These are phyloP conservation scores for Meda fulgida DNA, from an alignment of 2,797 vertebrate species.

Conservation along the genomic window DNA sequence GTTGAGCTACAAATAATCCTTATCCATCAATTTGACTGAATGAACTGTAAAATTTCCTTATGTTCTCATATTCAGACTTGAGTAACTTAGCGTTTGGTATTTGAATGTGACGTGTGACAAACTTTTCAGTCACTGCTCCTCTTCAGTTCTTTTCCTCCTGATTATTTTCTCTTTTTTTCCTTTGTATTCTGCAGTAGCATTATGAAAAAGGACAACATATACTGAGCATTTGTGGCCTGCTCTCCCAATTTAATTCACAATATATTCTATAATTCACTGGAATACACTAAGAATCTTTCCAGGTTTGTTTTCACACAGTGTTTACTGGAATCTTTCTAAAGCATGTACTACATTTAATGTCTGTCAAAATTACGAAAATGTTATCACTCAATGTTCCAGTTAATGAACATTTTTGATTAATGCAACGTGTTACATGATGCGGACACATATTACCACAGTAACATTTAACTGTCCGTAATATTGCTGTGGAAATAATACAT, in stretches of 20 bases:
- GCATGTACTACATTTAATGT: neutral
- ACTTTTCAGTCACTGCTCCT: no score
- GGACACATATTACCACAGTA: neutral
- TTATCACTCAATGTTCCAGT: no score
- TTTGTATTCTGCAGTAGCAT: no score
- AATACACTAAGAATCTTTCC: neutral
- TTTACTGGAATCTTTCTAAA: neutral
- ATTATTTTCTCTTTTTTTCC: neutral
- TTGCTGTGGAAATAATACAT: neutral
- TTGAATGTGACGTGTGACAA: neutral
- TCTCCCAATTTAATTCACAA: neutral
- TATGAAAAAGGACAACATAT: no score
- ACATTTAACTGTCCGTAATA: neutral
- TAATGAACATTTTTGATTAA: neutral
- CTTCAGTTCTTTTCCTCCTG: no score
- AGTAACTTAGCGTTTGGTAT: neutral
- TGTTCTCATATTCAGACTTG: neutral
- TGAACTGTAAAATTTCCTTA: neutral
- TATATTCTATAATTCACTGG: neutral
- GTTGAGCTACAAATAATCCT: neutral
- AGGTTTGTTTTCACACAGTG: neutral
- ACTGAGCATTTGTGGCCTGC: no score
- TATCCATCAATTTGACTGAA: neutral
- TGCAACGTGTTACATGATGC: neutral
- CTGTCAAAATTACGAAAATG: neutral